Evolutionary conservation across 2,797 vertebrate genomes (phyloP), one percentile per base, ranked within the genome.

Genomic region (Takifugu ocellatus): DNA sequence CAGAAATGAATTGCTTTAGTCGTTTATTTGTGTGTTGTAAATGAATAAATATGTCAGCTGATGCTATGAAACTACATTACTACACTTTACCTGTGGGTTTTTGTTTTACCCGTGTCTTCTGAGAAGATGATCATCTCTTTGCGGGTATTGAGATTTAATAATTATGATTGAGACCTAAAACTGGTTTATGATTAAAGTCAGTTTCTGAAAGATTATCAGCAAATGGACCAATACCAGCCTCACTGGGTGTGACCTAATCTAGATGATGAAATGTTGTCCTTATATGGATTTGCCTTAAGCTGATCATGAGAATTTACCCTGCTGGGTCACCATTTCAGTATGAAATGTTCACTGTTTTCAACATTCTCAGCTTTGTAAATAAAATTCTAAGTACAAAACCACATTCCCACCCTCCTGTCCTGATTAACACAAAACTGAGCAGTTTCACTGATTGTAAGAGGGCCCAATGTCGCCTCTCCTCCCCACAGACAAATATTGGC

Each of bases 401-500:
- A 46, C 16, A 46, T 21, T 46, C 9, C 24, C 7, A 31, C 21
- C 49, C 36, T 48, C 49, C 59, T 62, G 27, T 73, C 58, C 50
- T 59, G 59, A 70, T 69, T 63, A 66, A 63, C 49, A 65, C 49
- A 15, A 54, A 25, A 65, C 3, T 55, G 26, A 10, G 11, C 51
- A 54, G 43, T 51, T 54, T 53, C 44, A 26, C 29, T 31, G 27
- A 50, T 62, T 50, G 24, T 26, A 31, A 31, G 5, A 7, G 27
- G 3, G 31, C 31, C 31, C 10, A 6, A 12, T 16, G 17, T 53
- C 7, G 15, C 49, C 5, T 59, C 26, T 0, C 6, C 31, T 59
- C 3, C 60, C 83, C 72, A 66, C 84, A 97, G 95, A 96, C 95
- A 33, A 96, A 96, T 75, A 96, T 96, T 21, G 95, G 95, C 59